Evolutionary conservation across 2,797 vertebrate species (phyloP).

Genomic region (Euphonia xanthogaster): DNA sequence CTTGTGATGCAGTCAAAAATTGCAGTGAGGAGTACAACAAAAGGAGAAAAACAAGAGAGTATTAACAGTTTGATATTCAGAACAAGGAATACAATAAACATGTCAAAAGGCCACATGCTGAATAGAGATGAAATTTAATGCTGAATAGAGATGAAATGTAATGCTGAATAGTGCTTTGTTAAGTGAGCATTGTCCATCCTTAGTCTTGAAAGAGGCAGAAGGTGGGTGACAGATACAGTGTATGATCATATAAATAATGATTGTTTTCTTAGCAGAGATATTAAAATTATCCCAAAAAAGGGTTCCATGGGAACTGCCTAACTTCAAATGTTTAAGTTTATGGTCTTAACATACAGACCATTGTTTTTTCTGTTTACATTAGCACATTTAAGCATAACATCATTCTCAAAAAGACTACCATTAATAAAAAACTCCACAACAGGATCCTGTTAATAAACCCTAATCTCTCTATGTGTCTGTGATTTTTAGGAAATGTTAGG

Average conservation of each 20-base stretch:
- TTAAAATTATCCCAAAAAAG: not conserved
- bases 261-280: not conserved
- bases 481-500: constrained; percentile 21
- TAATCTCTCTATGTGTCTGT: not conserved
- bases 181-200: not conserved
- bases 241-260: not conserved
- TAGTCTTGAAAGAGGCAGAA: not conserved
- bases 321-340: not conserved
- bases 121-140: not conserved
- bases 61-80: not conserved
- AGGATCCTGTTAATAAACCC: not conserved
- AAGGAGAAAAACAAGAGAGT: not conserved
- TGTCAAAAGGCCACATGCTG: not conserved
- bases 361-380: not conserved
- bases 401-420: not conserved
- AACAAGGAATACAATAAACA: not conserved
- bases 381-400: not conserved
- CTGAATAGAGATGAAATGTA: not conserved
- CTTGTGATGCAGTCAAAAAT: not conserved
- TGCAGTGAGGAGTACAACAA: not conserved
- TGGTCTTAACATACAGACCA: not conserved
- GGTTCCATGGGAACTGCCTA: not conserved
- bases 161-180: not conserved
- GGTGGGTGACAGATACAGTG: not conserved
- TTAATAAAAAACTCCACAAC: not conserved